Evolutionary conservation across 2,797 vertebrate genomes (phyloP).

Genomic region (Enteromius trimaculatus): DNA sequence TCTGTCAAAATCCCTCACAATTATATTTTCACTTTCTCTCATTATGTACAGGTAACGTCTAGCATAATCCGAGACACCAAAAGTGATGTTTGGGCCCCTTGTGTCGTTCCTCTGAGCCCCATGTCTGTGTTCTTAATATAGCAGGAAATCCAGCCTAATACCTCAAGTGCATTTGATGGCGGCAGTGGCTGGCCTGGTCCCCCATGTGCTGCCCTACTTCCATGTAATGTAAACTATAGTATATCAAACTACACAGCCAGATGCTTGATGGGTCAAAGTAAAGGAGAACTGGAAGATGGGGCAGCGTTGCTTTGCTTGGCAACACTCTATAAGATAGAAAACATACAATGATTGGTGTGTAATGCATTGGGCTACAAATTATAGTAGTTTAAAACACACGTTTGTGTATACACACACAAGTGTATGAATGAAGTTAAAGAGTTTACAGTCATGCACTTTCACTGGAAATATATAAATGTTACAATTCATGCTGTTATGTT

Average conservation of each 20-base stretch:
- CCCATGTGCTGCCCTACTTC: constrained; percentile 33
- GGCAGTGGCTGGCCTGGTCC: constrained; percentile 9
- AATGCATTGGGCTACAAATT: background rate
- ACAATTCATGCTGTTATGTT: background rate
- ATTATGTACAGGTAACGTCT: background rate
- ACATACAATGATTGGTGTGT: background rate
- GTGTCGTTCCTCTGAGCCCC: constrained; percentile 34
- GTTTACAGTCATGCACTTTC: background rate
- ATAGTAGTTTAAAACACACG: too few species aligned
- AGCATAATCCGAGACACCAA: background rate
- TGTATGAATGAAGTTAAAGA: background rate
- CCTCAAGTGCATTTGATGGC: constrained; percentile 30
- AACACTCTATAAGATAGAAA: background rate
- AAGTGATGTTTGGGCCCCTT: background rate
- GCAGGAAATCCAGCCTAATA: constrained; percentile 34
- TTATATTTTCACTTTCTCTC: background rate
- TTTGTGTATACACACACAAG: too few species aligned
- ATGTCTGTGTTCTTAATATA: constrained; percentile 51
- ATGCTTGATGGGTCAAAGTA: constrained; percentile 24
- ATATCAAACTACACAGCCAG: constrained; percentile 21
- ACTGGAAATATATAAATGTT: background rate
- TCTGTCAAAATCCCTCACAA: constrained; percentile 22
- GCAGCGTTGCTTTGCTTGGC: background rate
- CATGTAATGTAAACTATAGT: constrained; percentile 35
- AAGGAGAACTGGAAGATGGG: constrained; percentile 10